Conservation (phyloP, 2,797 vertebrate species). For the Pangasius djambal region DNA sequence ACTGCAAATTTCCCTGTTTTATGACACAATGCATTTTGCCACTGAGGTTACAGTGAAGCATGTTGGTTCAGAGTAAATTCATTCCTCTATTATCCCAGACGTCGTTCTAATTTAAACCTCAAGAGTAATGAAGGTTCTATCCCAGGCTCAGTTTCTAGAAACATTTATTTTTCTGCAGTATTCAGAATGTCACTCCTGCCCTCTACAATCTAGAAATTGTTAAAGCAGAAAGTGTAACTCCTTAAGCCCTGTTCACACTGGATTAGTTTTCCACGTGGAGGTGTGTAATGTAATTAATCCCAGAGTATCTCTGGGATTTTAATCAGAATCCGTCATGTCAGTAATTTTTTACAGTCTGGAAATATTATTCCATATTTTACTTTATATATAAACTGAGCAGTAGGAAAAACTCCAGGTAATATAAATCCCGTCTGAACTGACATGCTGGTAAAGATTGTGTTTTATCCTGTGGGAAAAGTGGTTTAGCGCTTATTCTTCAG, state of each 20-base stretch:
- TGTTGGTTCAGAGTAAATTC: background rate
- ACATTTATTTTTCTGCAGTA: background rate
- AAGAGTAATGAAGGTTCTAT: background rate
- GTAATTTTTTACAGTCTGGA: background rate
- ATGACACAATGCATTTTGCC: background rate
- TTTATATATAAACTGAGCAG: background rate
- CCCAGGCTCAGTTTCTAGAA: background rate
- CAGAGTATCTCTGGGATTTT: background rate
- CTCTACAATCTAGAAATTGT: background rate
- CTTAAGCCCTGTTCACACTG: background rate
- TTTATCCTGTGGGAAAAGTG: background rate
- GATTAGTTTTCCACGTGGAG: background rate
- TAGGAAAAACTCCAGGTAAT: background rate
- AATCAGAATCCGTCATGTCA: background rate
- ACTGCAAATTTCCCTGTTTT: background rate
- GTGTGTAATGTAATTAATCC: background rate
- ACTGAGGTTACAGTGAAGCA: background rate
- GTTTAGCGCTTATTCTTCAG: background rate
- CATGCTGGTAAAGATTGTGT: background rate
- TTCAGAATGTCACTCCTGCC: background rate
- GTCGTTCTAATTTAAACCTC: conserved; percentile 3
- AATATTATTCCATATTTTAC: background rate
- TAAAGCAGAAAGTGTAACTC: background rate
- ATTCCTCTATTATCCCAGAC: background rate
- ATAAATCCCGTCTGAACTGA: background rate